Conservation (phyloP, 2,888 invertebrate genomes). For the Clivina fossor region DNA sequence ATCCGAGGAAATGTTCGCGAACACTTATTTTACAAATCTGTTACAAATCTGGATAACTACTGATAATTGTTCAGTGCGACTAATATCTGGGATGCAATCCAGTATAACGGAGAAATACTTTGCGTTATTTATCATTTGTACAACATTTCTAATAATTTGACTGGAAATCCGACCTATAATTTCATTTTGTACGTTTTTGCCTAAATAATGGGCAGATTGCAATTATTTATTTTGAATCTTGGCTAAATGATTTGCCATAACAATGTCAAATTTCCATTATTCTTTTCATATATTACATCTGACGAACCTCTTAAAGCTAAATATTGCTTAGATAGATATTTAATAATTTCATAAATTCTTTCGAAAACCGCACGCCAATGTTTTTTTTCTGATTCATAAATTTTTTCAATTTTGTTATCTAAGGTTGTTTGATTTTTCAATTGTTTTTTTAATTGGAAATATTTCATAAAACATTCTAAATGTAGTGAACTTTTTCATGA, state of each 20-base stretch:
- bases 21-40: neutral
- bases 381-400: too few relatives aligned
- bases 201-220: too few relatives aligned
- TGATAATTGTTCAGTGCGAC: too few relatives aligned
- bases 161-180: neutral
- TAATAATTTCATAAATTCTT: neutral
- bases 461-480: neutral
- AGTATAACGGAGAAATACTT: neutral
- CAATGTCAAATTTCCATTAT: slow-evolving; percentile 6
- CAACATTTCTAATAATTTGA: neutral
- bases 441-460: neutral
- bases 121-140: neutral
- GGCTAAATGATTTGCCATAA: slow-evolving; percentile 4
- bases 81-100: neutral
- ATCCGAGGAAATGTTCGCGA: neutral
- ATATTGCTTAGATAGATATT: slow-evolving; percentile 1
- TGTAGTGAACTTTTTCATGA: neutral
- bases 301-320: neutral
- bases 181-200: slow-evolving; percentile 5
- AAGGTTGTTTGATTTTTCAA: neutral
- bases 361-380: too few relatives aligned
- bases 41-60: neutral
- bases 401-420: too few relatives aligned
- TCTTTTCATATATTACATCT: neutral
- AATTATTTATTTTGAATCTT: neutral